A percentile compares a stretch with the other conserved stretches of the same genome.
phyloP scores from a whole-genome alignment of 2,113 vertebrate species.

The Otus sunia region DNA sequence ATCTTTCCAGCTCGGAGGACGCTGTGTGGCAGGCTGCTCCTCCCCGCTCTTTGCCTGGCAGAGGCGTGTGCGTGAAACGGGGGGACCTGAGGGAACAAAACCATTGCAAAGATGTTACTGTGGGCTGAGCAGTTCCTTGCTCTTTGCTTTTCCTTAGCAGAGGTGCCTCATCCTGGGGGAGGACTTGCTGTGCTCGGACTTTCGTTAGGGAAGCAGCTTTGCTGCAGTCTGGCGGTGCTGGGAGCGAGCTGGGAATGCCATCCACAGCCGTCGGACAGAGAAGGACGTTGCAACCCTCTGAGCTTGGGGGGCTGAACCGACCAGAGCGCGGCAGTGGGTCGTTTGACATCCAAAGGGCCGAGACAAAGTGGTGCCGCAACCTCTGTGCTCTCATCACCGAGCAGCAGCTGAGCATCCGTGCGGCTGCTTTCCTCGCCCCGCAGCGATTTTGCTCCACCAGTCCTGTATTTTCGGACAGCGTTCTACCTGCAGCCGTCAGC shows the following conservation, averaged over 20 bases:
- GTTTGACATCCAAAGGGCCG: background rate
- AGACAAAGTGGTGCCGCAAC: background rate
- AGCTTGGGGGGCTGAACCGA: fast-evolving
- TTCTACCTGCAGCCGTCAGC: background rate
- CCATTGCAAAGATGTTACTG: fast-evolving
- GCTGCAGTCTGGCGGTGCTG: fast-evolving
- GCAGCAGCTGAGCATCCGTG: background rate
- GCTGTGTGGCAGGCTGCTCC: fast-evolving
- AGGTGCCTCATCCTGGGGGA: background rate
- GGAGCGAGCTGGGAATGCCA: fast-evolving
- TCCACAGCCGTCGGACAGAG: background rate
- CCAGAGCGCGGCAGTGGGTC: fast-evolving
- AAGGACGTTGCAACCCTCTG: background rate
- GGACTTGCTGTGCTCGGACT: background rate
- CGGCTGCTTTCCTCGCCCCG: fast-evolving
- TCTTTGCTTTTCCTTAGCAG: background rate
- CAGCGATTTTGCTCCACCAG: fast-evolving
- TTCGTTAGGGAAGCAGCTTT: background rate
- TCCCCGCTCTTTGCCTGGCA: background rate
- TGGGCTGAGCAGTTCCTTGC: background rate
- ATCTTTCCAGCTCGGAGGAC: background rate
- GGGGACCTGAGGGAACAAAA: background rate
- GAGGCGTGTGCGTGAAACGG: background rate
- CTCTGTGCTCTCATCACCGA: background rate
- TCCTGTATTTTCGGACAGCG: background rate